Evolutionary conservation across 2,888 invertebrate species (phyloP).

Genomic region (Protophormia terraenovae): DNA sequence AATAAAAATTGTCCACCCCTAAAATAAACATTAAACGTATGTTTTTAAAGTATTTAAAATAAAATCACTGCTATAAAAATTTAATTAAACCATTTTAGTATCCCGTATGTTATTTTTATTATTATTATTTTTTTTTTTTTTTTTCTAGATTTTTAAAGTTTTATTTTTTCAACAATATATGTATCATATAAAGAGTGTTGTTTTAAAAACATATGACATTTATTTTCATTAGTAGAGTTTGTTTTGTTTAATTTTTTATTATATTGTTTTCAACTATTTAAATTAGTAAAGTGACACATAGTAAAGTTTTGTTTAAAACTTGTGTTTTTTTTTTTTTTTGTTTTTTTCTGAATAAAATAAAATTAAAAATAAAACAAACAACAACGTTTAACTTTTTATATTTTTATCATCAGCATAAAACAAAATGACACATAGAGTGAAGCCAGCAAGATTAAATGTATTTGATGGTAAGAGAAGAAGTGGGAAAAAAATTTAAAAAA

Average conservation of each 20-base stretch:
- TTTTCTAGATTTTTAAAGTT: not conserved
- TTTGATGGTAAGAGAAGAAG: too few relatives aligned
- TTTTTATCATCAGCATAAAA: not conserved
- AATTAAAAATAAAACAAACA: conserved; percentile 15
- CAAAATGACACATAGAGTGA: not conserved
- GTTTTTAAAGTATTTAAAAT: conserved; percentile 19
- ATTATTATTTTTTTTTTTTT: not conserved
- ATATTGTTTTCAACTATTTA: conserved; percentile 38
- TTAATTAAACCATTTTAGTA: conserved; percentile 11
- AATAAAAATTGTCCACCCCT: not conserved
- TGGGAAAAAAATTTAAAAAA: too few relatives aligned
- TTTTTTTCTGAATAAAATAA: not conserved
- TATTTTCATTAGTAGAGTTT: conserved; percentile 43
- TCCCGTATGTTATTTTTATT: not conserved
- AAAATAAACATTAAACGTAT: not conserved
- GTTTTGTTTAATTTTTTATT: not conserved
- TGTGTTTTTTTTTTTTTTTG: not conserved
- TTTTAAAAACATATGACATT: conserved; percentile 17
- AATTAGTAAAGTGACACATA: conserved; percentile 50
- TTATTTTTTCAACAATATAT: not conserved
- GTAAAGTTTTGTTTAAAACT: conserved; percentile 23
- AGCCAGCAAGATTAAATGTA: not conserved
- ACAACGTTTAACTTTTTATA: conserved; percentile 12
- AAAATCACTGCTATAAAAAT: conserved; percentile 37
- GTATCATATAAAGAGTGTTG: not conserved